A percentile compares a stretch with the other conserved stretches of the same genome.
Conservation (phyloP, 1,140 invertebrate genomes). For the Antheraea mylitta region DNA sequence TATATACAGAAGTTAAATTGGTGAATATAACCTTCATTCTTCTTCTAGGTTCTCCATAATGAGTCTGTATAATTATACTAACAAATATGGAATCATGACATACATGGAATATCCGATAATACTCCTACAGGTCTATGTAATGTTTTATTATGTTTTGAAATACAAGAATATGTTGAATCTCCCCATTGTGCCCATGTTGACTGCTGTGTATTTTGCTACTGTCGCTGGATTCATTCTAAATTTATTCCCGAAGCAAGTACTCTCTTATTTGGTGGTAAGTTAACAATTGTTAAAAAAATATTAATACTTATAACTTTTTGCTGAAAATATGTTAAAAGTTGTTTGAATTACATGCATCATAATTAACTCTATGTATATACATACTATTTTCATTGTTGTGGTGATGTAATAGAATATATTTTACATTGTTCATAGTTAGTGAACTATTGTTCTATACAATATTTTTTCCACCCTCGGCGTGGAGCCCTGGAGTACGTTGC, state of each 20-base stretch:
- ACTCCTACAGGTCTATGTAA: constrained; percentile 82
- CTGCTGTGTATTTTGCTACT: constrained; percentile 74
- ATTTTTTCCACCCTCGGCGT: too few relatives aligned
- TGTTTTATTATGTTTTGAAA: constrained; percentile 82
- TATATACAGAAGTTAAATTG: too few relatives aligned
- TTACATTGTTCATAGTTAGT: too few relatives aligned
- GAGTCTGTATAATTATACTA: constrained; percentile 85
- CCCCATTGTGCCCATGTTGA: constrained; percentile 45
- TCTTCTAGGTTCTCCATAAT: constrained; percentile 84
- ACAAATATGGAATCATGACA: constrained; percentile 83
- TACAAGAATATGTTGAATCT: constrained; percentile 79
- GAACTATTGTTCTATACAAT: too few relatives aligned
- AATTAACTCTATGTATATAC: too few relatives aligned
- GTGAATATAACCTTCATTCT: too few relatives aligned
- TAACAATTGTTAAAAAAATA: neutral
- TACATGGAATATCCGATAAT: constrained; percentile 88
- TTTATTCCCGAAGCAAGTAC: constrained; percentile 77
- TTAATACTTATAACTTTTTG: too few relatives aligned
- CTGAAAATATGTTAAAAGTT: too few relatives aligned
- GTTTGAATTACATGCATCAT: too few relatives aligned
- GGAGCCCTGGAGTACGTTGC: too few relatives aligned
- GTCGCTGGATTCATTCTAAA: constrained; percentile 74
- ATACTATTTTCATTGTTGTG: too few relatives aligned
- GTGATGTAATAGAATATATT: too few relatives aligned
- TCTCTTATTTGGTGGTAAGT: constrained; percentile 83